These are phyloP conservation scores for Thamnophis sirtalis DNA, from an alignment of 2,113 vertebrate genomes.

Conservation along the genomic window DNA sequence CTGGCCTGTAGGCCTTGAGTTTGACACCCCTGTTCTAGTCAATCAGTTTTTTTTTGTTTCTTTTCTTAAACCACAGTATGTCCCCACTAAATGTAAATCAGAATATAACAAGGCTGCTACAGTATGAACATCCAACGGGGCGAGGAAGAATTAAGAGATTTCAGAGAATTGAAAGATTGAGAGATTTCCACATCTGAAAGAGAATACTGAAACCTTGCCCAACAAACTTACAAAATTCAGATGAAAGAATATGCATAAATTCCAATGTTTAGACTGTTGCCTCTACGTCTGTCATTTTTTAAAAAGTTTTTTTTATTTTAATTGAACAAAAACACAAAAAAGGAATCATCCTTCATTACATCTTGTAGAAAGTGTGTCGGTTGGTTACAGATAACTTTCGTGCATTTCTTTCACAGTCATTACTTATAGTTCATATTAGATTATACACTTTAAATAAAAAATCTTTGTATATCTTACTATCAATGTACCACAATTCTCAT, in stretches of 20 bases:
- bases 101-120: not conserved
- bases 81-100: not conserved
- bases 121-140: not conserved
- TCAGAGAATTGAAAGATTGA: not conserved
- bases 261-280: not conserved
- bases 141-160: not conserved
- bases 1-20: no score
- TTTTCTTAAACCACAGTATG: not conserved
- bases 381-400: no score
- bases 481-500: no score
- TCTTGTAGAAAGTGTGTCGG: no score
- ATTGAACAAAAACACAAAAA: no score
- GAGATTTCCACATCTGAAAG: not conserved
- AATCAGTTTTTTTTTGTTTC: constrained; percentile 20
- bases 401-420: no score
- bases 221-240: not conserved
- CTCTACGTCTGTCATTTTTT: not conserved
- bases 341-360: no score
- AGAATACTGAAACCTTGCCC: not conserved
- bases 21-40: not conserved
- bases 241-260: not conserved
- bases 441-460: no score
- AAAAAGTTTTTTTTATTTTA: no score
- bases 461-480: no score
- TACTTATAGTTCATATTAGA: no score